Evolutionary conservation across 2,888 invertebrate genomes (phyloP), one percentile per base, ranked within the genome.

Genomic region (Neoascia interrupta): DNA sequence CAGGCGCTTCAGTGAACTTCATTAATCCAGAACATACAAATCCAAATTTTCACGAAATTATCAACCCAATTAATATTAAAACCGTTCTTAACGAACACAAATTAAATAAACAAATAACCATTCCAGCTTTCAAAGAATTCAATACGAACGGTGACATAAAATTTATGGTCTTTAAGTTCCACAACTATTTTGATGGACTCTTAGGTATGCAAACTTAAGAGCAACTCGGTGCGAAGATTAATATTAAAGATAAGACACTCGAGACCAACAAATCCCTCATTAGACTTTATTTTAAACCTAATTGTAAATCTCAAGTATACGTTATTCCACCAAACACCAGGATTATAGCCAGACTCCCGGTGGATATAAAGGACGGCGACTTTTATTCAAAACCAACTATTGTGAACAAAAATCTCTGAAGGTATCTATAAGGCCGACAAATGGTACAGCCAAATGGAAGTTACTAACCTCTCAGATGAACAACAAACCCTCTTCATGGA

Each of bases 391-490:
- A n/a, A n/a, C n/a, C n/a, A n/a, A n/a, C n/a, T n/a, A n/a, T n/a
- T n/a, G n/a, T n/a, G n/a, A n/a, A n/a, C n/a, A n/a, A n/a, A n/a
- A n/a, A n/a, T n/a, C n/a, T n/a, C n/a, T n/a, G n/a, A n/a, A n/a
- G n/a, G n/a, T n/a, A n/a, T n/a, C n/a, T n/a, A n/a, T n/a, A n/a
- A n/a, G n/a, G 39, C 68, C 3, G 16, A 45, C 3, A 13, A 80
- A 10, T 73, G 58, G 68, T 47, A 53, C 15, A 18, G 18, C 11
- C 15, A 81, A 11, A 58, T 76, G 1, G 81, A 84, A 72, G 84
- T 85, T 53, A 26, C 13, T 6, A 45, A 45, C 58, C 28, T 16
- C 10, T 58, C 45, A n/a, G 15, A 58, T 13, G 6, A n/a, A 11
- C 16, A 19, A 37, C 54, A 68, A 61, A 49, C 15, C 1, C 56